Evolutionary conservation across 2,888 invertebrate species (phyloP), one percentile per base, ranked within the genome.

Genomic region (Schizaphis graminum): DNA sequence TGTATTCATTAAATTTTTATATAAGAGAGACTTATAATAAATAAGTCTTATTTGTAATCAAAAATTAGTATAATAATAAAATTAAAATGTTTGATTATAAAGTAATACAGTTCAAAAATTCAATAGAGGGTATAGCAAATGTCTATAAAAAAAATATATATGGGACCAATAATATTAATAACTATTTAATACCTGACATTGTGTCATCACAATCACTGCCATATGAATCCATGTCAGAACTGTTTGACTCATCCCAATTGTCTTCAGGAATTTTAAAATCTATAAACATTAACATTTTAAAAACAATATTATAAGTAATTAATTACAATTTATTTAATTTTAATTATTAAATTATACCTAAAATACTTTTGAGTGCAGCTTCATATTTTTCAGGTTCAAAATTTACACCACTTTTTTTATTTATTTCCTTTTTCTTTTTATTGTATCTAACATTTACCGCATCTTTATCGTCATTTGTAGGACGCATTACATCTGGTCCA

Each of bases 201-300:
- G 53, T 41, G 16, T 94, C 94, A 95, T 96, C 97, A 5, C 96
- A 97, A 95, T 97, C 98, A 95, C 97, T 97, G 94, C 97, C 97
- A 95, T 98, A 98, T 95, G 98, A 98, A 95, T 97, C 97, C 97
- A 98, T 97, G 95, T 97, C 97, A 0, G 97, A 97, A 94, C 96
- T 97, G 91, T 96, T 96, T 0, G 97, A 97, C 94, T 97, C 96
- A 95, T 97, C 97, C 97, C 97, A 97, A 95, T 97, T 97, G 95
- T 97, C 97, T 95, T 97, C 97, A 0, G 98, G 98, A 95, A 98
- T 97, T 49, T 98, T 97, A 95, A 98, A 97, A 96, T 98, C 98
- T 96, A 95, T 35, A 95, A 95, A 47, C n/a, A 44, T 77, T 56
- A 44, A 41, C 10, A 35, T 92, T 44, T 35, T 13, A 28, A 61